Conservation (phyloP, 2,113 vertebrate genomes). For the Rhinolophus sinicus region DNA sequence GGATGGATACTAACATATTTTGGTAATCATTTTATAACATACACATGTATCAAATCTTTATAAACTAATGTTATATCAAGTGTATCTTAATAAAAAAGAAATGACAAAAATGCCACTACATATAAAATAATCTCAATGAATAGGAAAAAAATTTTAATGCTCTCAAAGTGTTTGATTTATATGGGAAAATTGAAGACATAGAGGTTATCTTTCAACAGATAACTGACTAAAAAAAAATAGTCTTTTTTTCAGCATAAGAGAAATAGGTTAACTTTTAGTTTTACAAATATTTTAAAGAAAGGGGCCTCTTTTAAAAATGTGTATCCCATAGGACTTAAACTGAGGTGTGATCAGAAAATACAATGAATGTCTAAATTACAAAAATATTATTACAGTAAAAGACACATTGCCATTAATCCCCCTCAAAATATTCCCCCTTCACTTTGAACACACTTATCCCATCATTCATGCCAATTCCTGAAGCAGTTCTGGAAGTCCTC, state of each 20-base stretch:
- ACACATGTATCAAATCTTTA: background rate
- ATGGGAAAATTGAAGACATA: background rate
- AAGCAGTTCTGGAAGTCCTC: too few relatives aligned
- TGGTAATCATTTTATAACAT: background rate
- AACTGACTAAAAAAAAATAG: background rate
- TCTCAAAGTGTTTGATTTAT: conserved; percentile 6
- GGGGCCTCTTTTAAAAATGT: background rate
- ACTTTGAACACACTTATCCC: too few relatives aligned
- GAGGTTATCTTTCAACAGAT: background rate
- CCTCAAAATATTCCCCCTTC: too few relatives aligned
- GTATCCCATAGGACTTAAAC: background rate
- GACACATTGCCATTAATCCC: too few relatives aligned
- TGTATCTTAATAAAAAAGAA: background rate
- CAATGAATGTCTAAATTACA: too few relatives aligned
- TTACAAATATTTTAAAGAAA: background rate
- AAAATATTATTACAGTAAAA: too few relatives aligned
- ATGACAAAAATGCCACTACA: background rate
- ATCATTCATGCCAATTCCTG: too few relatives aligned
- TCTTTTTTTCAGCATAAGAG: conserved; percentile 5
- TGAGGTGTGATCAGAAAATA: too few relatives aligned
- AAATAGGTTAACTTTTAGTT: background rate
- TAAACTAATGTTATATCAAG: background rate
- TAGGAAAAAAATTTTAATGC: background rate
- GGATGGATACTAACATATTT: background rate
- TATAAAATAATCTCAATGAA: background rate